A percentile compares a stretch with the other conserved stretches of the same genome.
These are phyloP conservation scores for Perca fluviatilis DNA, from an alignment of 2,113 vertebrate genomes.

Conservation along the genomic window DNA sequence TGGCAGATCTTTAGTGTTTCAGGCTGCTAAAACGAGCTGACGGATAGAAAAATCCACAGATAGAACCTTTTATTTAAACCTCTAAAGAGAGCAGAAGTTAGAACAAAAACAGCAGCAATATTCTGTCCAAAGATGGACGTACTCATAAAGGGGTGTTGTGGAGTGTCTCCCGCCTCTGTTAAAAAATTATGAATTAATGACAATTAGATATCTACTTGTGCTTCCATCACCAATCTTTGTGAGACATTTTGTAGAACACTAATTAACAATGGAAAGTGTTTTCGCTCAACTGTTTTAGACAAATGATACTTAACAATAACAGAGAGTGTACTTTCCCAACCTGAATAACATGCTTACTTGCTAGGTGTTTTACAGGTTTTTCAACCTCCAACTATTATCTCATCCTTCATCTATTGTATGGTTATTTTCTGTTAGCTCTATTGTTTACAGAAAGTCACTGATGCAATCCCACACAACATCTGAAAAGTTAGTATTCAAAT, in stretches of 20 bases:
- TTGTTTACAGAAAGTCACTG: background rate
- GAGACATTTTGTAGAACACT: background rate
- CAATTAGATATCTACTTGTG: fast-evolving
- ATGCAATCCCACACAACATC: background rate
- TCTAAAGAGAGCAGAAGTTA: fast-evolving
- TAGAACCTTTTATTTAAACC: background rate
- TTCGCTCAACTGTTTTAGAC: too few species aligned
- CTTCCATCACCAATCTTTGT: background rate
- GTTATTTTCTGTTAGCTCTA: background rate
- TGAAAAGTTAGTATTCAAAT: background rate
- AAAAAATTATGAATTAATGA: constrained; percentile 3
- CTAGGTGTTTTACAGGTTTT: constrained; percentile 15
- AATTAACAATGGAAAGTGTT: too few species aligned
- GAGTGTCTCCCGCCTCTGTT: constrained; percentile 34
- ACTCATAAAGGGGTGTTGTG: constrained; percentile 42
- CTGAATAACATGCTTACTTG: background rate
- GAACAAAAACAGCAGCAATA: background rate
- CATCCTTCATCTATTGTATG: fast-evolving
- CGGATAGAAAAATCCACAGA: background rate
- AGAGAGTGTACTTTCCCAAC: constrained; percentile 7
- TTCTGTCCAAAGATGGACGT: background rate
- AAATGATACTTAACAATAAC: background rate
- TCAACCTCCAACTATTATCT: fast-evolving
- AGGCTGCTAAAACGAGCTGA: background rate
- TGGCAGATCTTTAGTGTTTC: background rate